Percentiles rank a stretch among this genome's conserved stretches.
phyloP scores from a whole-genome alignment of 2,113 vertebrate genomes.

The Lasiurus borealis region DNA sequence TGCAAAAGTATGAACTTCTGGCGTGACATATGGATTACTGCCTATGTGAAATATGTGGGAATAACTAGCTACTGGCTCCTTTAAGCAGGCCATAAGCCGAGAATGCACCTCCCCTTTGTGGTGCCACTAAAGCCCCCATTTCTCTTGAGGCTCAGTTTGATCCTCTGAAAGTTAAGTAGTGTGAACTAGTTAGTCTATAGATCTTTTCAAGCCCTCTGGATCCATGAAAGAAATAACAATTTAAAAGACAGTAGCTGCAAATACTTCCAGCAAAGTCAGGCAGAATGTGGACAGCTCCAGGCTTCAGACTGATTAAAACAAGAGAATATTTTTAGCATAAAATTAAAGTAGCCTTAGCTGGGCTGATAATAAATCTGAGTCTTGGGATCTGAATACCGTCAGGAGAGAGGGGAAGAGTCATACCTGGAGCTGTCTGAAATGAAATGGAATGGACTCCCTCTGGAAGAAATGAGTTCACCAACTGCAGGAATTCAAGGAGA shows the following conservation, averaged over 20 bases:
- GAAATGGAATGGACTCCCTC: background rate
- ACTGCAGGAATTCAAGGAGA: background rate
- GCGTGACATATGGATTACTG: background rate
- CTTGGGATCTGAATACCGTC: background rate
- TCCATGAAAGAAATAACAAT: background rate
- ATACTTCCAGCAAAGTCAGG: conserved; percentile 34
- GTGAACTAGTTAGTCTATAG: background rate
- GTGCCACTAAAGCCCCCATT: background rate
- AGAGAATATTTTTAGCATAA: conserved; percentile 13
- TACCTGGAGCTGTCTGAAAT: background rate
- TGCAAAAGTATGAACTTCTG: conserved; percentile 44
- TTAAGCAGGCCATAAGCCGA: background rate
- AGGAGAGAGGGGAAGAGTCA: background rate
- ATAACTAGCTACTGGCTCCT: background rate
- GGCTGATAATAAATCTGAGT: background rate
- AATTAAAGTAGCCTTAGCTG: conserved; percentile 5
- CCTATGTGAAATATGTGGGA: background rate
- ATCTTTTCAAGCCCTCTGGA: background rate
- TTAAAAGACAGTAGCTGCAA: background rate
- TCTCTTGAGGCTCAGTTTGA: background rate
- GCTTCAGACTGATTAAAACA: conserved; percentile 46
- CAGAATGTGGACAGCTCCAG: background rate
- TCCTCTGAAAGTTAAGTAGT: background rate
- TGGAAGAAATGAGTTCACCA: background rate
- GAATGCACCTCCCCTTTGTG: background rate